Evolutionary conservation across 2,888 invertebrate genomes (phyloP).

Genomic region (Chrysolina oricalcia): DNA sequence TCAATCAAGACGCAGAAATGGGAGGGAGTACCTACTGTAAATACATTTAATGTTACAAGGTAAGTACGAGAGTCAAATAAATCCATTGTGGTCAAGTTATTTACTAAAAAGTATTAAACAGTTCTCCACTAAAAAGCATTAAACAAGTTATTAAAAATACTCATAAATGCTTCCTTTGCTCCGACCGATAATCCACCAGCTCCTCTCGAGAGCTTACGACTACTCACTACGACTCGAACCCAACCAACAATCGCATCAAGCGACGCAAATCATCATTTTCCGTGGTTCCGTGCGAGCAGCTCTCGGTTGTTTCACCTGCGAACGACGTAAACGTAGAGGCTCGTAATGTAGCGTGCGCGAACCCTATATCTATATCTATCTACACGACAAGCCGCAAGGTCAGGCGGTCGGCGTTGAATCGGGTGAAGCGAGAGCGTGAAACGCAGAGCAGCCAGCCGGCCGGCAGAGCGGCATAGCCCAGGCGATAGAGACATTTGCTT

Average conservation of each 20-base stretch:
- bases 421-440: constrained; percentile 28
- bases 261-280: neutral
- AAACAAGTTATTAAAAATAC: no score
- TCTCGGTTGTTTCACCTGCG: neutral
- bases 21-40: no score
- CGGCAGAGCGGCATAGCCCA: no score
- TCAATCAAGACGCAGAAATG: no score
- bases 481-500: no score
- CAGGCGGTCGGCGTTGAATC: constrained; percentile 44
- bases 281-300: neutral
- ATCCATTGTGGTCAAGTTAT: no score
- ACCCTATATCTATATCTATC: constrained; percentile 28
- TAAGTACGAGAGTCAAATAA: no score
- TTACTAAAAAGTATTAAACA: no score
- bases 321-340: constrained; percentile 11
- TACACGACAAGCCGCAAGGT: constrained; percentile 48
- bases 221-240: neutral
- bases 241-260: neutral
- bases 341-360: constrained; percentile 30
- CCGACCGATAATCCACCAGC: neutral
- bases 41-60: no score
- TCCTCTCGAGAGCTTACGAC: neutral
- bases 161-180: neutral
- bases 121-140: no score
- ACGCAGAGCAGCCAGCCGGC: constrained; percentile 6